A percentile compares a stretch with the other conserved stretches of the same genome.
phyloP scores from a whole-genome alignment of 2,888 invertebrate genomes.

The Drosophila longiperda region DNA sequence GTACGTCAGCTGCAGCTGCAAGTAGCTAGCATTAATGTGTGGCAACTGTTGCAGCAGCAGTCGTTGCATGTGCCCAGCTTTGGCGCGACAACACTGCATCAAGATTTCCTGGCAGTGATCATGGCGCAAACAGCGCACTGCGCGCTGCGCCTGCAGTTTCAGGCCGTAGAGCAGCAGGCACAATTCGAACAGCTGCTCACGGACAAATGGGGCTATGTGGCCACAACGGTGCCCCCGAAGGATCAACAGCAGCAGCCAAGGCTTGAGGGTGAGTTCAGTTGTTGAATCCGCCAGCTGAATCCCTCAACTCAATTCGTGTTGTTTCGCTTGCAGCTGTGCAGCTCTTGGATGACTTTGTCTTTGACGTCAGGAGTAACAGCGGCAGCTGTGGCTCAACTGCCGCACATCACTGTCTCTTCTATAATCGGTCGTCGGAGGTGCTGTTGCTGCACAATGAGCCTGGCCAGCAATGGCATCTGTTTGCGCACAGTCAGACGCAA shows the following conservation, averaged over 20 bases:
- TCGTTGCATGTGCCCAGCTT: slow-evolving; percentile 64
- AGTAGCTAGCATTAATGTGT: slow-evolving; percentile 48
- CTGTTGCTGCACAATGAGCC: slow-evolving; percentile 63
- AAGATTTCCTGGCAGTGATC: slow-evolving; percentile 80
- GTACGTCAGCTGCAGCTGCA: slow-evolving; percentile 49
- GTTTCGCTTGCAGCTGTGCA: slow-evolving; percentile 5
- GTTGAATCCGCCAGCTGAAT: not conserved
- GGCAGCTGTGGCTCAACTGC: not conserved
- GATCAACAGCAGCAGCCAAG: not conserved
- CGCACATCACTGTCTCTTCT: slow-evolving; percentile 58
- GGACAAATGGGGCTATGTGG: slow-evolving; percentile 55
- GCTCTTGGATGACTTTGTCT: slow-evolving; percentile 46
- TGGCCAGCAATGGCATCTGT: slow-evolving; percentile 62
- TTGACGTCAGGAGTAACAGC: not conserved
- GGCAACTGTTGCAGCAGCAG: slow-evolving; percentile 53
- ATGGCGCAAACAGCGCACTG: slow-evolving; percentile 62
- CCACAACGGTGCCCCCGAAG: slow-evolving; percentile 21
- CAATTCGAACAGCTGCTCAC: slow-evolving; percentile 67
- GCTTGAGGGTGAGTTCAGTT: slow-evolving; percentile 6
- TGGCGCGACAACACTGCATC: slow-evolving; percentile 62
- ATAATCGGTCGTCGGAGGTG: slow-evolving; percentile 57
- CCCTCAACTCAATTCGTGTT: not conserved
- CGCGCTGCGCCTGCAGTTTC: slow-evolving; percentile 55
- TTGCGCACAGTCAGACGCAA: slow-evolving; percentile 61
- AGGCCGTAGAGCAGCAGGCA: slow-evolving; percentile 6